Conservation (phyloP, 1,140 invertebrate species). For the Tetramorium alpestre region DNA sequence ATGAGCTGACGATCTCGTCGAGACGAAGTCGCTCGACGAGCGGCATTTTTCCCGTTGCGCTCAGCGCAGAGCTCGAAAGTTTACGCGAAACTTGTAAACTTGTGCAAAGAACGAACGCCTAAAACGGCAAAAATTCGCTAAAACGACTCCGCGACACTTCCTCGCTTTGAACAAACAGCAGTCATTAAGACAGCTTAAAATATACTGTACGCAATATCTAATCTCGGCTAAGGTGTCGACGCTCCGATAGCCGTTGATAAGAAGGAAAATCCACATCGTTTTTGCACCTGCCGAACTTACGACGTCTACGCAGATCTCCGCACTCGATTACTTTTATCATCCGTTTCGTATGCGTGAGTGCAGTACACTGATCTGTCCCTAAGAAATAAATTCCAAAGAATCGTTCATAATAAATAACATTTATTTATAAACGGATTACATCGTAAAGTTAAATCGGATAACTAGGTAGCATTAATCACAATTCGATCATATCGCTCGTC, state of each 20-base stretch:
- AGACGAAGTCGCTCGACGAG: conserved; percentile 83
- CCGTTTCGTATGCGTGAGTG: not conserved
- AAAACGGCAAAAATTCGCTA: not conserved
- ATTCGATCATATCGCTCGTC: not conserved
- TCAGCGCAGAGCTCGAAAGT: not conserved
- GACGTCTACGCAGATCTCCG: not conserved
- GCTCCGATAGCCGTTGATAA: conserved; percentile 69
- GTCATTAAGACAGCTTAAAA: not conserved
- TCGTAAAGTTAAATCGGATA: not conserved
- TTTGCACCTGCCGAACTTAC: not conserved
- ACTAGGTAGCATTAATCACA: conserved; percentile 7
- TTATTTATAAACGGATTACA: conserved; percentile 43
- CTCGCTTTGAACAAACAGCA: not conserved
- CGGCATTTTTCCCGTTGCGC: conserved; percentile 76
- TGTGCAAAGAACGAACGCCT: not conserved
- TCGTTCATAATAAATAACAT: conserved; percentile 40
- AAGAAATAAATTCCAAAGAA: not conserved
- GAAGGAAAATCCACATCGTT: conserved; percentile 24
- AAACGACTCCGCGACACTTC: not conserved
- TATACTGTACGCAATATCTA: conserved; percentile 65
- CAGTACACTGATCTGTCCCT: too few relatives aligned
- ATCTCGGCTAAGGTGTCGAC: conserved; percentile 68
- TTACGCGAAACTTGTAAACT: not conserved
- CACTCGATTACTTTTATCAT: not conserved
- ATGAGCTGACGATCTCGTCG: conserved; percentile 87